phyloP scores from a whole-genome alignment of 2,113 vertebrate genomes.

The Sceloporus tristichus region DNA sequence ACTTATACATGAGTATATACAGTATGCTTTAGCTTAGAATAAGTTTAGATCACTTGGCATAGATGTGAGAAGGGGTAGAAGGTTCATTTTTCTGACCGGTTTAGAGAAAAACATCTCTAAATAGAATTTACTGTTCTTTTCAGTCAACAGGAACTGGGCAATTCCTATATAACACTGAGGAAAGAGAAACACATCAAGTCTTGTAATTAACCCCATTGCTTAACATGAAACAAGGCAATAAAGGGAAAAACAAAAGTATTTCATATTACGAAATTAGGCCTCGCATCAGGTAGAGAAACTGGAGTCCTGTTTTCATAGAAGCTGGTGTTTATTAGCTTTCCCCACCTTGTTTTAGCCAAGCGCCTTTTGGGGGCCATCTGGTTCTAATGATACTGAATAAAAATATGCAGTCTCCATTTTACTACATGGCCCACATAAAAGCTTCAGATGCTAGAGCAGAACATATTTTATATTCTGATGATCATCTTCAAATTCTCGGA shows the following conservation, averaged over 20 bases:
- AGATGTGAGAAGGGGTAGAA: not conserved
- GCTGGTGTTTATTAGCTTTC: conserved; percentile 64
- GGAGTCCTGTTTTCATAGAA: conserved; percentile 61
- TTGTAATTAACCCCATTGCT: conserved; percentile 64
- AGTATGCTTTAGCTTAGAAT: not conserved
- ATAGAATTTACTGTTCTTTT: conserved; percentile 33
- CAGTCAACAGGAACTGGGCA: conserved; percentile 36
- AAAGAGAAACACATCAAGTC: conserved; percentile 46
- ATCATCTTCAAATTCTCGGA: conserved; percentile 28
- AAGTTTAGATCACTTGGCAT: conserved; percentile 27
- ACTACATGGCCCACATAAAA: conserved; percentile 64
- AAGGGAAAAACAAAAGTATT: conserved; percentile 58
- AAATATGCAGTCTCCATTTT: conserved; percentile 67
- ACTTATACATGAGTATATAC: too few relatives aligned
- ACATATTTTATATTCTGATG: conserved; percentile 54
- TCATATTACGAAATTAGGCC: conserved; percentile 56
- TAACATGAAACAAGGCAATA: conserved; percentile 62
- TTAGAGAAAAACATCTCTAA: not conserved
- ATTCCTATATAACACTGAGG: conserved; percentile 37
- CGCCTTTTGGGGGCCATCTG: conserved; percentile 65
- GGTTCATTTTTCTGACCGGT: conserved; percentile 1
- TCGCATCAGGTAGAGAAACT: conserved; percentile 66
- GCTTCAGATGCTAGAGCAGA: conserved; percentile 58
- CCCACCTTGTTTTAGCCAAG: conserved; percentile 58
- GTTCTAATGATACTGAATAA: conserved; percentile 70